Percentiles rank a stretch among this genome's conserved stretches.
Conservation (phyloP, 2,888 invertebrate species). For the Macaria liturata region DNA sequence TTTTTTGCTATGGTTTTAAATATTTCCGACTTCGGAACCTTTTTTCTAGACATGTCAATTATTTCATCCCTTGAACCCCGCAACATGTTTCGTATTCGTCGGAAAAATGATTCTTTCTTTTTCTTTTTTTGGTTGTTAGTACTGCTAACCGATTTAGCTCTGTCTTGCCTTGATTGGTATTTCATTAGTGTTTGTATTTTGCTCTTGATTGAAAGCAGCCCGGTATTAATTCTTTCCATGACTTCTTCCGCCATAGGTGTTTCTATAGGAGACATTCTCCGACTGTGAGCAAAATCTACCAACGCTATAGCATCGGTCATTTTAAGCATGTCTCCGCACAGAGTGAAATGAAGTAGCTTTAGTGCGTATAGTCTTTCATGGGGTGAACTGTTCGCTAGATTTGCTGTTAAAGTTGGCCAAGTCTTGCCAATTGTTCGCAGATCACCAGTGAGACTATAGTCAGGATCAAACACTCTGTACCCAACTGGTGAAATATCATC, state of each 20-base stretch:
- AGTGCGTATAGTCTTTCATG: slow-evolving; percentile 47
- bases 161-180: slow-evolving; percentile 23
- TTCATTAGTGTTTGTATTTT: slow-evolving; percentile 42
- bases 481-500: slow-evolving; percentile 40
- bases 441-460: slow-evolving; percentile 49
- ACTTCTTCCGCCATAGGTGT: slow-evolving; percentile 38
- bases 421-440: slow-evolving; percentile 49
- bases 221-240: slow-evolving; percentile 42
- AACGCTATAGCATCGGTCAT: slow-evolving; percentile 49
- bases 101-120: slow-evolving; percentile 54
- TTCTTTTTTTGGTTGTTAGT: slow-evolving; percentile 13
- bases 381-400: slow-evolving; percentile 38
- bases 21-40: slow-evolving; percentile 50
- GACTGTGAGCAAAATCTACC: slow-evolving; percentile 47
- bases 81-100: slow-evolving; percentile 53
- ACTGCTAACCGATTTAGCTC: background rate
- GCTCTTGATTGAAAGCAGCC: slow-evolving; percentile 42
- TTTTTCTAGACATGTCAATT: slow-evolving; percentile 42
- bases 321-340: slow-evolving; percentile 54
- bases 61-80: slow-evolving; percentile 55
- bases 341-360: slow-evolving; percentile 54
- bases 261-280: slow-evolving; percentile 48
- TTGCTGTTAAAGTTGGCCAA: slow-evolving; percentile 46
- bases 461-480: slow-evolving; percentile 38
- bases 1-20: slow-evolving; percentile 50